phyloP scores from a whole-genome alignment of 2,113 vertebrate genomes.

The Symphodus melops region DNA sequence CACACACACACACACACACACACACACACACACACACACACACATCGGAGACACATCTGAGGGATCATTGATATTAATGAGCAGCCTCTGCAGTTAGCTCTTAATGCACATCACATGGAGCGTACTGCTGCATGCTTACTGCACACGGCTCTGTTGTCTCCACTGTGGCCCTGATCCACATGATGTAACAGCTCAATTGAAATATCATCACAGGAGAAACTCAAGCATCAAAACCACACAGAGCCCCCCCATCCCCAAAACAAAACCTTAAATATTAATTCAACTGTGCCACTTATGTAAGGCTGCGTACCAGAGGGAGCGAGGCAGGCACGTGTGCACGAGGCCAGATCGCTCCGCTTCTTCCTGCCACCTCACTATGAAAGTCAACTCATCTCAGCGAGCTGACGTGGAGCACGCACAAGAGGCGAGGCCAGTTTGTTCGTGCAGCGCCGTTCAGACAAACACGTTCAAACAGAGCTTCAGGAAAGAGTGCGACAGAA shows the following conservation, averaged over 20 bases:
- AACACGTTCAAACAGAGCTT: no score
- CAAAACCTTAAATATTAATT: constrained; percentile 79
- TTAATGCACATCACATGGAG: constrained; percentile 64
- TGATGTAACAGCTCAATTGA: constrained; percentile 75
- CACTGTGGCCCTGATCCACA: constrained; percentile 62
- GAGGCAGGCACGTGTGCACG: constrained; percentile 33
- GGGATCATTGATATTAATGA: constrained; percentile 64
- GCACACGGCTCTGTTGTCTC: constrained; percentile 60
- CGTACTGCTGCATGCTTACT: constrained; percentile 52
- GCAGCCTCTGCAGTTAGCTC: constrained; percentile 48
- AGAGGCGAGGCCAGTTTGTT: no score
- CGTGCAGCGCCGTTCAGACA: no score
- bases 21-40: no score
- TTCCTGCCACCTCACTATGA: neutral
- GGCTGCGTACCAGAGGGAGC: constrained; percentile 33
- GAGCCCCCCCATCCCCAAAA: constrained; percentile 58
- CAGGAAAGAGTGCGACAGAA: no score
- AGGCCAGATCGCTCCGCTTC: neutral
- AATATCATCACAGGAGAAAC: constrained; percentile 63
- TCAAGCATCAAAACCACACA: constrained; percentile 51
- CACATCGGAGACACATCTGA: constrained; percentile 65
- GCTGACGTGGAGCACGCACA: no score
- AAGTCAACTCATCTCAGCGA: neutral
- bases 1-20: no score
- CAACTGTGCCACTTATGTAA: constrained; percentile 75